phyloP scores from a whole-genome alignment of 2,113 vertebrate genomes.

The Nannobrachium achirus region DNA sequence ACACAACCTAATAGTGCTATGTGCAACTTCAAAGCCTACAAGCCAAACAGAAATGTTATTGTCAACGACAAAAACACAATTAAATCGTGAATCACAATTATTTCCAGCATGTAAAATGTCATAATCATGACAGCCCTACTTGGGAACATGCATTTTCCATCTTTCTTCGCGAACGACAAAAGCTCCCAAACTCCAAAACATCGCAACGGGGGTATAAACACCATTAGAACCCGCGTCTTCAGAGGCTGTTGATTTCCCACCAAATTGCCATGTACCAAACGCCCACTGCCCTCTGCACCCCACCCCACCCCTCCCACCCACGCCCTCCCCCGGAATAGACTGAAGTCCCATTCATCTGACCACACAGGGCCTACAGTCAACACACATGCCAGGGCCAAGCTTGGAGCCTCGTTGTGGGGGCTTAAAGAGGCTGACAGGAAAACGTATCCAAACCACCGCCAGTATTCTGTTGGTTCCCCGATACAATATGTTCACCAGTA shows the following conservation, averaged over 20 bases:
- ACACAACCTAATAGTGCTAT: no score
- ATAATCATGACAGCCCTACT: no score
- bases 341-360: slow-evolving; percentile 63
- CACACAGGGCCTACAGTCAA: slow-evolving; percentile 56
- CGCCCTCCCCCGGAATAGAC: slow-evolving; percentile 36
- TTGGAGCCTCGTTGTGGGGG: slow-evolving; percentile 23
- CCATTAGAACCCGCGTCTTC: neutral
- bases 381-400: slow-evolving; percentile 41
- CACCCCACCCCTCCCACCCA: slow-evolving; percentile 26
- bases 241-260: slow-evolving; percentile 49
- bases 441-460: slow-evolving; percentile 19
- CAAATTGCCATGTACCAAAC: slow-evolving; percentile 34
- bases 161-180: neutral
- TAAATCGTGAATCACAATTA: no score
- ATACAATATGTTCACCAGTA: neutral
- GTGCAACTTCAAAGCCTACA: no score
- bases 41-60: no score
- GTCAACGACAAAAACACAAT: no score
- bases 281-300: no score
- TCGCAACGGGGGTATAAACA: neutral
- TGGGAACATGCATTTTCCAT: no score
- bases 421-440: slow-evolving; percentile 26
- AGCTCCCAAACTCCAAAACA: neutral
- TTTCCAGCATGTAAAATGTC: no score
- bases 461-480: slow-evolving; percentile 1